Percentiles rank a stretch among this genome's conserved stretches.
Conservation (phyloP, 2,797 vertebrate genomes). For the Sebastes reedi region DNA sequence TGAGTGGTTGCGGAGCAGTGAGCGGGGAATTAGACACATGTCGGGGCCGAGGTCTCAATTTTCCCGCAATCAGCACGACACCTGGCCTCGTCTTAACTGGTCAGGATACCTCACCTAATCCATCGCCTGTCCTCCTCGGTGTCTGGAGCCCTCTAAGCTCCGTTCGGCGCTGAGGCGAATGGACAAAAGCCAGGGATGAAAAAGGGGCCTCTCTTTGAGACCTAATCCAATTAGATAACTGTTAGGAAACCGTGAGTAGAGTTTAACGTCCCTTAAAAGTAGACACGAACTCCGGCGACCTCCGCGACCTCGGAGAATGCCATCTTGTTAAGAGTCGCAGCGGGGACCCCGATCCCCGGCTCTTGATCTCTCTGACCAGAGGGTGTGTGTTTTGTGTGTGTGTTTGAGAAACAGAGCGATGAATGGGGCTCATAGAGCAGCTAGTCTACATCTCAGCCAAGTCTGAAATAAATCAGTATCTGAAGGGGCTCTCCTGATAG, state of each 20-base stretch:
- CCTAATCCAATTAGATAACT: constrained; percentile 84
- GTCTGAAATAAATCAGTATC: constrained; percentile 36
- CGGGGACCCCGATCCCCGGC: constrained; percentile 37
- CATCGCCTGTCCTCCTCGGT: constrained; percentile 54
- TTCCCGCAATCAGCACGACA: constrained; percentile 77
- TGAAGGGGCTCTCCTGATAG: constrained; percentile 58
- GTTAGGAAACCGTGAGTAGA: constrained; percentile 72
- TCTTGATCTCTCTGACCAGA: constrained; percentile 59
- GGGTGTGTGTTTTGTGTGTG: constrained; percentile 7
- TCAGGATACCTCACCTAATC: constrained; percentile 78
- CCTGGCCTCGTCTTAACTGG: constrained; percentile 83
- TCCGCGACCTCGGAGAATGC: constrained; percentile 63
- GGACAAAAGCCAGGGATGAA: constrained; percentile 71
- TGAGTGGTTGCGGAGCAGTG: constrained; percentile 55
- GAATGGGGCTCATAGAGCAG: constrained; percentile 9
- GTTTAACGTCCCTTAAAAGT: constrained; percentile 74
- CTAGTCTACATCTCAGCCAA: constrained; percentile 26
- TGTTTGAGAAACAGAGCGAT: neutral
- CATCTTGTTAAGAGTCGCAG: constrained; percentile 68
- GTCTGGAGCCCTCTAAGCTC: constrained; percentile 69
- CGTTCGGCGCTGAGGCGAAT: constrained; percentile 50
- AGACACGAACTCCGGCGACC: constrained; percentile 68
- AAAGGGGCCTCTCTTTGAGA: constrained; percentile 68
- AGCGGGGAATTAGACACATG: constrained; percentile 75
- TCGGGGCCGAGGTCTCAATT: constrained; percentile 68